These are phyloP conservation scores for Rhynchopsitta pachyrhyncha DNA, from an alignment of 2,113 vertebrate species.

Conservation along the genomic window DNA sequence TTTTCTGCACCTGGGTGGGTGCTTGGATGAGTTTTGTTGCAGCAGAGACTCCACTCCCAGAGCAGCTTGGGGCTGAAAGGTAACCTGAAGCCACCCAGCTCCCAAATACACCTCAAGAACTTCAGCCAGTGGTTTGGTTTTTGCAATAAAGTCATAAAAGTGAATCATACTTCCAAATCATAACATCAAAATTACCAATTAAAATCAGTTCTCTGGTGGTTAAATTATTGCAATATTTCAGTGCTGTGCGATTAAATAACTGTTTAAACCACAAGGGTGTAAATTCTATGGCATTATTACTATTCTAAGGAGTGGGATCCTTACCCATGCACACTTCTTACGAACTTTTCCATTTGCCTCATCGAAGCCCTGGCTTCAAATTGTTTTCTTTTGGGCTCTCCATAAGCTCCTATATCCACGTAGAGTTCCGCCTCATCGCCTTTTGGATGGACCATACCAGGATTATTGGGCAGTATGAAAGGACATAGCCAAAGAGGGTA, in stretches of 20 bases:
- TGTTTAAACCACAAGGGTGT: not conserved
- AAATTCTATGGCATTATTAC: not conserved
- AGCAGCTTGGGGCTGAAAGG: not conserved
- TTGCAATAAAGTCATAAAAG: not conserved
- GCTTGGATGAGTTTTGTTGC: not conserved
- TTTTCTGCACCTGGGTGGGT: not conserved
- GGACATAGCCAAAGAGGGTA: slow-evolving; percentile 98
- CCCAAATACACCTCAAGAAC: not conserved
- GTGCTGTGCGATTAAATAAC: not conserved
- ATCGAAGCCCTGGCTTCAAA: slow-evolving; percentile 91
- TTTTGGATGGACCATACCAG: slow-evolving; percentile 95
- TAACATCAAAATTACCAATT: not conserved
- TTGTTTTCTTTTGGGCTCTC: slow-evolving; percentile 90
- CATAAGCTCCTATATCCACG: slow-evolving; percentile 94
- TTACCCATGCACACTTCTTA: slow-evolving; percentile 92
- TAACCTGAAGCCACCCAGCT: not conserved
- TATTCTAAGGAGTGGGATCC: not conserved
- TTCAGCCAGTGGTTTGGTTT: not conserved
- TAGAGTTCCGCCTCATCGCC: slow-evolving; percentile 89
- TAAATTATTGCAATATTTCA: not conserved
- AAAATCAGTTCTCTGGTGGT: not conserved
- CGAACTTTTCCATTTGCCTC: slow-evolving; percentile 94
- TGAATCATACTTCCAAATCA: not conserved
- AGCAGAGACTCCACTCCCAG: not conserved
- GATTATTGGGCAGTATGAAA: slow-evolving; percentile 87